Evolutionary conservation across 2,888 invertebrate species (phyloP).

Genomic region (Drosophila imparisetae): DNA sequence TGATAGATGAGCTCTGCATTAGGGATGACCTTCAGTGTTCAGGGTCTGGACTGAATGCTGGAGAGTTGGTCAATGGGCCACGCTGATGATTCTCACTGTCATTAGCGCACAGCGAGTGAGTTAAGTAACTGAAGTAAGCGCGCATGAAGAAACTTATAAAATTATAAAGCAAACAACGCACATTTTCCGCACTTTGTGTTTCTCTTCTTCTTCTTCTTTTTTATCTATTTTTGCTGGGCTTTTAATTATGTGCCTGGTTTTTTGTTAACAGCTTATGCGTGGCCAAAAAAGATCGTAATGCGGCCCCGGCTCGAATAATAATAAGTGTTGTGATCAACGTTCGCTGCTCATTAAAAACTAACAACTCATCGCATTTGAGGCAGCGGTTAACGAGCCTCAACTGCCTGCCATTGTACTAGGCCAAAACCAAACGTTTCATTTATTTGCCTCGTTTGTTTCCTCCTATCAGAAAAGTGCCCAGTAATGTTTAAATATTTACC

Average conservation of each 20-base stretch:
- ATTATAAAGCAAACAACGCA: conserved; percentile 57
- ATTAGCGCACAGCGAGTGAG: conserved; percentile 48
- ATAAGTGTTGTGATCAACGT: conserved; percentile 58
- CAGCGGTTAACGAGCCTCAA: conserved; percentile 68
- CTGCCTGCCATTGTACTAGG: conserved; percentile 43
- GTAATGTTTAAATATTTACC: conserved; percentile 49
- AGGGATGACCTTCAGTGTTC: conserved; percentile 48
- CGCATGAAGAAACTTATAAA: conserved; percentile 29
- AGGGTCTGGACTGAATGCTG: conserved; percentile 9
- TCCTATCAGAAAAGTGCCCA: conserved; percentile 37
- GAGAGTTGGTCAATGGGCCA: conserved; percentile 61
- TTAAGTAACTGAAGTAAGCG: conserved; percentile 22
- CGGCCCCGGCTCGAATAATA: conserved; percentile 34
- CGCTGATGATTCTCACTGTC: conserved; percentile 45
- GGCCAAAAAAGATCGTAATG: conserved; percentile 63
- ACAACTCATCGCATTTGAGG: conserved; percentile 63
- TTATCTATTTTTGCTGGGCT: conserved; percentile 15
- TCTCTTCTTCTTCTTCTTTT: background rate
- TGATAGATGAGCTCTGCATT: conserved; percentile 57
- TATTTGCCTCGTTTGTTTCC: conserved; percentile 37
- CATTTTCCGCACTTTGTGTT: conserved; percentile 61
- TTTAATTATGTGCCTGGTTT: conserved; percentile 55
- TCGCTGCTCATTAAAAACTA: conserved; percentile 59
- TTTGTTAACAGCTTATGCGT: conserved; percentile 54
- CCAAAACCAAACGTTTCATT: conserved; percentile 55